phyloP scores from a whole-genome alignment of 2,113 vertebrate species.

The Propithecus coquereli region DNA sequence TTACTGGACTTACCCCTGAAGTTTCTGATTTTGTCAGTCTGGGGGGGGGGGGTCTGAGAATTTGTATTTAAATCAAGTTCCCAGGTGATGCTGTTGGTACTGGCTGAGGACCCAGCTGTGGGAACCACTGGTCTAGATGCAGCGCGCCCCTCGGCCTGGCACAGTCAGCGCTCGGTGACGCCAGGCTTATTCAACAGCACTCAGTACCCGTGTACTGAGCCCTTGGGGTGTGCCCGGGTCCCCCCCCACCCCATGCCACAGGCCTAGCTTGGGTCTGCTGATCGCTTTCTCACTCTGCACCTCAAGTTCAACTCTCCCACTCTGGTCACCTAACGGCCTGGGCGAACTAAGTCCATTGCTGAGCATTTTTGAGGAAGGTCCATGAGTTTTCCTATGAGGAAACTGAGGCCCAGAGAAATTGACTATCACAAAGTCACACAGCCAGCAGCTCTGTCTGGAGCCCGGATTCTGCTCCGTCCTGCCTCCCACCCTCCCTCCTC shows the following conservation, averaged over 20 bases:
- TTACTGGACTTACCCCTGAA: neutral
- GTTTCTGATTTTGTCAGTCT: neutral
- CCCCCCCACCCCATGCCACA: too few species aligned
- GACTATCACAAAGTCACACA: neutral
- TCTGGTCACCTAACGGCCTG: neutral
- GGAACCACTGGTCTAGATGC: neutral
- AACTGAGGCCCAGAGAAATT: constrained; percentile 16
- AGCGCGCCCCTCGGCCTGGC: neutral
- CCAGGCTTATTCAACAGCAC: neutral
- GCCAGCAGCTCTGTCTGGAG: neutral
- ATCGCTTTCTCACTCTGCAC: neutral
- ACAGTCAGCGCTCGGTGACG: neutral
- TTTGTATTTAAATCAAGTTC: neutral
- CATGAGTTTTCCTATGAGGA: neutral
- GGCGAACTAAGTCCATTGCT: neutral
- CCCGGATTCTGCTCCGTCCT: neutral
- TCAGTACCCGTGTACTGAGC: neutral
- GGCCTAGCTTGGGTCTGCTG: neutral
- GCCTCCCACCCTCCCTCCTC: neutral
- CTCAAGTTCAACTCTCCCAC: neutral
- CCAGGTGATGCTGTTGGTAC: neutral
- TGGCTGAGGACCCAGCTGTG: neutral
- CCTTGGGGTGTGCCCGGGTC: neutral
- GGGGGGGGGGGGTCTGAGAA: neutral
- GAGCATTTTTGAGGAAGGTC: neutral